A percentile compares a stretch with the other conserved stretches of the same genome.
These are phyloP conservation scores for Sisor rabdophorus DNA, from an alignment of 2,113 vertebrate species.

Conservation along the genomic window DNA sequence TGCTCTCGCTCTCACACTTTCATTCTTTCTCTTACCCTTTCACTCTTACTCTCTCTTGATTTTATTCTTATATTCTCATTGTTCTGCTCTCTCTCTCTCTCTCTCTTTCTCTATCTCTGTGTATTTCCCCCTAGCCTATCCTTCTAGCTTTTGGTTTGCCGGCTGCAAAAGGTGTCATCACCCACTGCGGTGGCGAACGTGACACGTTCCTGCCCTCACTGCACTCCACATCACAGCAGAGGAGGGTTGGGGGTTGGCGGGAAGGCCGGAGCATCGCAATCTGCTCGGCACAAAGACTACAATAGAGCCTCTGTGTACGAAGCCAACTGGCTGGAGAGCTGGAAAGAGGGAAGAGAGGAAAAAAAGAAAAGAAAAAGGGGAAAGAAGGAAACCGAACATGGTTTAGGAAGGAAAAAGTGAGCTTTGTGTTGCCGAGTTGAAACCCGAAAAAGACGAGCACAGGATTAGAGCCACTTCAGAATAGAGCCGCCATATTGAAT, in stretches of 20 bases:
- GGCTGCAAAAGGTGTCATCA: background rate
- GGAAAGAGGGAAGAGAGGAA: constrained; percentile 10
- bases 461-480: background rate
- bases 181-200: constrained; percentile 6
- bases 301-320: constrained; percentile 67
- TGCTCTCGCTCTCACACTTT: too few relatives aligned
- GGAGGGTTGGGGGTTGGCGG: constrained; percentile 23
- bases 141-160: background rate
- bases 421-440: constrained; percentile 14
- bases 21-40: too few relatives aligned
- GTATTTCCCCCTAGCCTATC: background rate
- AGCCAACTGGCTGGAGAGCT: constrained; percentile 48
- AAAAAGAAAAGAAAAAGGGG: background rate
- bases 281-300: constrained; percentile 67
- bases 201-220: constrained; percentile 37
- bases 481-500: background rate
- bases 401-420: constrained; percentile 36
- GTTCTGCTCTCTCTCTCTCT: background rate
- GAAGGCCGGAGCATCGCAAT: constrained; percentile 51
- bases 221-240: constrained; percentile 19
- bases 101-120: constrained; percentile 27
- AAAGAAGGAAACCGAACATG: background rate
- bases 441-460: background rate
- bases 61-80: too few relatives aligned
- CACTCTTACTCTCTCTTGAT: too few relatives aligned